phyloP scores from a whole-genome alignment of 2,888 invertebrate genomes.

The Mesorhabditis spiculigera region DNA sequence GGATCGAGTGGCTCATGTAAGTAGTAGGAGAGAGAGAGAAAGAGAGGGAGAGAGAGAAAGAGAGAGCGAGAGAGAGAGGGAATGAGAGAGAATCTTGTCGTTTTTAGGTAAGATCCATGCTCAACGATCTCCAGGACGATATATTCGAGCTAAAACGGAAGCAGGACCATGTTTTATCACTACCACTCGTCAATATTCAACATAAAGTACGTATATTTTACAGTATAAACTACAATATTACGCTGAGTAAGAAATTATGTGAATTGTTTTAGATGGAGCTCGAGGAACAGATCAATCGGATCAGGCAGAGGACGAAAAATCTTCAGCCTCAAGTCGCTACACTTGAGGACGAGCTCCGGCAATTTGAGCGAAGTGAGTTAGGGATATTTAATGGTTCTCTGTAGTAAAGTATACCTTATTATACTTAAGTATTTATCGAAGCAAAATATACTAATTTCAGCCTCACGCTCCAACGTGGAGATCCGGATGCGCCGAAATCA shows the following conservation, averaged over 20 bases:
- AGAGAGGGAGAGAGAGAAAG: too few relatives aligned
- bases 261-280: constrained; percentile 35
- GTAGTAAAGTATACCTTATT: too few relatives aligned
- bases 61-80: too few relatives aligned
- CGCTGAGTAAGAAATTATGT: not conserved
- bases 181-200: constrained; percentile 32
- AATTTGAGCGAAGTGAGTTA: constrained; percentile 27
- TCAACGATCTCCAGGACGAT: constrained; percentile 22
- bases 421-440: too few relatives aligned
- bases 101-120: not conserved
- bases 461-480: constrained; percentile 25
- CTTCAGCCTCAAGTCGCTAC: constrained; percentile 33
- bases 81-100: not conserved
- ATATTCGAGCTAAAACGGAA: constrained; percentile 33
- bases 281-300: constrained; percentile 44
- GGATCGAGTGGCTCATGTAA: not conserved
- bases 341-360: constrained; percentile 40
- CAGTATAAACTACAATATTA: not conserved
- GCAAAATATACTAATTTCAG: too few relatives aligned
- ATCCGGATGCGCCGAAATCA: constrained; percentile 47
- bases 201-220: constrained; percentile 31
- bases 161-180: constrained; percentile 33
- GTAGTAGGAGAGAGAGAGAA: too few relatives aligned
- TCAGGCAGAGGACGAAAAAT: constrained; percentile 29
- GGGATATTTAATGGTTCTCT: not conserved